Percentiles rank a stretch among this genome's conserved stretches.
phyloP scores from a whole-genome alignment of 2,113 vertebrate genomes.

The Okapia johnstoni region DNA sequence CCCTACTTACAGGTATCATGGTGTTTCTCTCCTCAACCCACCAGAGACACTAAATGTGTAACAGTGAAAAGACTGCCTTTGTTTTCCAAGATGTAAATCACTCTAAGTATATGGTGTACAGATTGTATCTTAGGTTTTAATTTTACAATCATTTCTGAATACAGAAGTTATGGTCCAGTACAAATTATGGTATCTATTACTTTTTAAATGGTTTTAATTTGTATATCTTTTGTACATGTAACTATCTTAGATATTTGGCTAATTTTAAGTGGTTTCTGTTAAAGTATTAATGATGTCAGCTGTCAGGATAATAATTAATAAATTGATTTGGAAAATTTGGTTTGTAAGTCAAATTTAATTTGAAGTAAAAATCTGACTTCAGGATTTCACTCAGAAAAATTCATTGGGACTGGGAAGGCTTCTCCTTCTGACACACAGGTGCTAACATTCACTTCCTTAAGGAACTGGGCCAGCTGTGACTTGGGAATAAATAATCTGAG shows the following conservation, averaged over 20 bases:
- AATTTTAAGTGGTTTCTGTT: slow-evolving; percentile 68
- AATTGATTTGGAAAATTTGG: slow-evolving; percentile 63
- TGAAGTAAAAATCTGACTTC: slow-evolving; percentile 14
- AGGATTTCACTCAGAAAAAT: neutral
- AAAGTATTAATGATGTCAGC: slow-evolving; percentile 73
- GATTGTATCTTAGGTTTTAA: slow-evolving; percentile 76
- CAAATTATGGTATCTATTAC: slow-evolving; percentile 76
- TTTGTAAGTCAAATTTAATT: slow-evolving; percentile 60
- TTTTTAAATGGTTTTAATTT: slow-evolving; percentile 82
- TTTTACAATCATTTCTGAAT: slow-evolving; percentile 69
- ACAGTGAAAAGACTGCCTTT: slow-evolving; percentile 75
- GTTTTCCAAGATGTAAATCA: slow-evolving; percentile 71
- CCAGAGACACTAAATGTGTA: slow-evolving; percentile 83
- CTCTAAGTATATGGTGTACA: slow-evolving; percentile 76
- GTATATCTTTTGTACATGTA: slow-evolving; percentile 86
- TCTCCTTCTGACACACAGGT: neutral
- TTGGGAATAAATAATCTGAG: neutral
- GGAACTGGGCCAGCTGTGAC: neutral
- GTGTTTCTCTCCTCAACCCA: slow-evolving; percentile 89
- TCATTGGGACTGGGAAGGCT: neutral
- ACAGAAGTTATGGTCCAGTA: slow-evolving; percentile 56
- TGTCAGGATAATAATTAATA: slow-evolving; percentile 68
- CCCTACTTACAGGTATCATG: slow-evolving; percentile 84
- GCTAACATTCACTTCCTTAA: neutral
- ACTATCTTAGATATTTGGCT: slow-evolving; percentile 76